Evolutionary conservation across 2,113 vertebrate genomes (phyloP).

Genomic region (Platysternon megacephalum): DNA sequence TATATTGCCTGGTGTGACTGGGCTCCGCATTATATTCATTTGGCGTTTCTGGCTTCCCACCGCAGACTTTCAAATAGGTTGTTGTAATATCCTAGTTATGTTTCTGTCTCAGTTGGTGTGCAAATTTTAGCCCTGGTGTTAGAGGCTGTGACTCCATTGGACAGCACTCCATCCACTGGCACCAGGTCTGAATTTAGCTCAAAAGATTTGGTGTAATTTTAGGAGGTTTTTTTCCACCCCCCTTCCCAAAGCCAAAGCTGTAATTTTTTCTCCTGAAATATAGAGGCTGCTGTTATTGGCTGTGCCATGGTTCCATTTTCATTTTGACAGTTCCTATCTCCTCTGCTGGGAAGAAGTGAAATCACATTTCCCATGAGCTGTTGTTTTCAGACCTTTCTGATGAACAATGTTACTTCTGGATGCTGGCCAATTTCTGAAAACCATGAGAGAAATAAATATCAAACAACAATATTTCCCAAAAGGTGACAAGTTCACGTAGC

Average conservation of each 20-base stretch:
- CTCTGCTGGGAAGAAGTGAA: neutral
- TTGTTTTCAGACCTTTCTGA: neutral
- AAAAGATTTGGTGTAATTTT: neutral
- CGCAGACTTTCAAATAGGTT: neutral
- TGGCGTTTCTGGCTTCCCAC: neutral
- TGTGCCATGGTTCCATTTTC: neutral
- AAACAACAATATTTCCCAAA: fast-evolving
- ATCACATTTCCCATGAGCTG: fast-evolving
- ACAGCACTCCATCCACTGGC: neutral
- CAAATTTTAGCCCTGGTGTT: neutral
- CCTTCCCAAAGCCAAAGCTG: fast-evolving
- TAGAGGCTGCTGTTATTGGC: neutral
- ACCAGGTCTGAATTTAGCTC: neutral
- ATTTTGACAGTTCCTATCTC: neutral
- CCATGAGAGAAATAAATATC: neutral
- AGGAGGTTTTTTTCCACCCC: neutral
- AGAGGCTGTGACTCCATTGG: neutral
- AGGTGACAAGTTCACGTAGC: neutral
- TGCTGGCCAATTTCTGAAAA: neutral
- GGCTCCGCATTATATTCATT: neutral
- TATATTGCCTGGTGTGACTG: neutral
- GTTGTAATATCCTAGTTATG: neutral
- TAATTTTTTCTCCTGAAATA: neutral
- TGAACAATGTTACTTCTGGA: neutral
- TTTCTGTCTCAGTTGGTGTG: fast-evolving